Evolutionary conservation across 2,888 invertebrate genomes (phyloP).

Genomic region (Euplagia quadripunctaria): DNA sequence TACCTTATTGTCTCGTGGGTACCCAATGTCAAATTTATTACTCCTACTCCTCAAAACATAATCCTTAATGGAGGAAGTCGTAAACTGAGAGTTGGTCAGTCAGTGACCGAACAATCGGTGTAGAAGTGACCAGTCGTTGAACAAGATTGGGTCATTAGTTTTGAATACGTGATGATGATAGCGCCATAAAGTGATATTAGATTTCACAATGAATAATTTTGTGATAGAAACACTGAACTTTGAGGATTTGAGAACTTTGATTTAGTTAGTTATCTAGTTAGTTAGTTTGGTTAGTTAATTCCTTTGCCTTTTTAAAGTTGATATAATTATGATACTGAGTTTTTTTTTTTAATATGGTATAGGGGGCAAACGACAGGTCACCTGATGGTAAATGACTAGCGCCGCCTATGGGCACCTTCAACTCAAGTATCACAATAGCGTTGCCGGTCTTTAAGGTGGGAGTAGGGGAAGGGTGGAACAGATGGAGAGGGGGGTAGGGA

Average conservation of each 20-base stretch:
- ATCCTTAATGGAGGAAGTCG: constrained; percentile 44
- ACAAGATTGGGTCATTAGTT: constrained; percentile 20
- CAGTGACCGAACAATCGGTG: constrained; percentile 42
- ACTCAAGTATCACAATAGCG: too few species aligned
- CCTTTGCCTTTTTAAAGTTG: too few species aligned
- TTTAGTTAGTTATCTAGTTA: too few species aligned
- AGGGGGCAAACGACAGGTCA: too few species aligned
- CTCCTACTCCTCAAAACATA: constrained; percentile 37
- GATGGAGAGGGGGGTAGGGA: too few species aligned
- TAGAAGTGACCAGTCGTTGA: constrained; percentile 14
- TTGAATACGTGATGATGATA: constrained; percentile 4
- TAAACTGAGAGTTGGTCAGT: constrained; percentile 44
- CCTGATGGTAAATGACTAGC: too few species aligned
- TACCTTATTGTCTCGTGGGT: constrained; percentile 25
- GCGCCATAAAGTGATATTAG: background rate
- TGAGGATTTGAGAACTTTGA: background rate
- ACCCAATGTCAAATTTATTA: constrained; percentile 49
- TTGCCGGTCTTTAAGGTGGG: too few species aligned
- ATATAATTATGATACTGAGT: too few species aligned
- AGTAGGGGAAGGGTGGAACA: too few species aligned
- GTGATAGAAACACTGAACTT: background rate
- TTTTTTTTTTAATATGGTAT: too few species aligned
- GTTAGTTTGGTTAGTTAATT: too few species aligned
- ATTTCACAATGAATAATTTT: background rate
- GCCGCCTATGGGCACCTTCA: too few species aligned